Base-by-base conservation (phyloP, 23 tunicate genomes). In the Clavelina lepadiformis region DNA sequence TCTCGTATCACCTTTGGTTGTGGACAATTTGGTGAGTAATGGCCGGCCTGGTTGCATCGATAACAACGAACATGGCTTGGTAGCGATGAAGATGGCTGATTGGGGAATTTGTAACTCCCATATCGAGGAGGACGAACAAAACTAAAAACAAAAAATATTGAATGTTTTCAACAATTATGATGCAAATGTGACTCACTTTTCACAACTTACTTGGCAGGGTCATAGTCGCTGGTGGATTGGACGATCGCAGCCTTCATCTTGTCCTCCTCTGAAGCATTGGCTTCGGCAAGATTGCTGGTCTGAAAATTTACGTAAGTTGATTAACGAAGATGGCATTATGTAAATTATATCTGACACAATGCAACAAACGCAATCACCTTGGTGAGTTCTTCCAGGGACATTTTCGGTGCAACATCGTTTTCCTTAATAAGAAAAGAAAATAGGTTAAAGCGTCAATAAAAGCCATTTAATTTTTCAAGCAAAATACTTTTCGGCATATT, bases 181-280 rank as follows among this genome's bases (percentile, higher is more conserved):
- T 27, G 29, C 22, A 2, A 34, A 1, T 19, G 20, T 20, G 22
- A n/a, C n/a, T n/a, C n/a, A n/a, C n/a, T n/a, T n/a, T 5, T 15
- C 26, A 22, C 5, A 0, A 54, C 86, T 56, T 68, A 87, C 96
- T 79, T 79, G 27, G 82, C 60, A n/a, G 86, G 86, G 52, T 87
- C 96, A 61, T 87, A 87, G 52, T 87, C 86, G 53, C 67, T 73
- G 0, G 96, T 79, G 32, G 96, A 87, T 58, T 87, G 96, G 19
- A 35, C 72, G 44, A 87, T 87, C 31, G 83, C 83, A 11, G 87
- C 96, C 52, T 79, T 87, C 4, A 87, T 79, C 63, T 87, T 87
- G 58, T 87, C 96, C 27, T 87, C 82, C 51, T 87, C 96, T 5
- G 96, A 73, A 22, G 86, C 96, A 62, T 87, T 79, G 1, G 96